Conservation (phyloP, 2,113 vertebrate species). For the human (Homo sapiens) region GRCh38 chr5:114802001-114802500, state of each 20-base stretch:
- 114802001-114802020: background rate
- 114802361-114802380: background rate
- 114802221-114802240: background rate
- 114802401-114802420: background rate
- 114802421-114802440: background rate
- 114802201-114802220: slow-evolving; percentile 6
- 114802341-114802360: background rate
- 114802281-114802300: background rate
- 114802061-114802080: background rate
- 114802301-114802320: background rate
- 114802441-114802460: background rate
- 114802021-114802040: background rate
- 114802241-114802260: background rate
- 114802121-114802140: background rate
- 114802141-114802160: background rate
- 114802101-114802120: background rate
- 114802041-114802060: background rate
- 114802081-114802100: background rate
- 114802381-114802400: background rate
- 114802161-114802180: background rate
- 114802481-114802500: background rate
- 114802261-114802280: background rate
- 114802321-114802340: background rate
- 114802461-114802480: background rate
- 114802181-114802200: background rate